Evolutionary conservation across 2,888 invertebrate genomes (phyloP).

Genomic region (Polymixis lichenea): DNA sequence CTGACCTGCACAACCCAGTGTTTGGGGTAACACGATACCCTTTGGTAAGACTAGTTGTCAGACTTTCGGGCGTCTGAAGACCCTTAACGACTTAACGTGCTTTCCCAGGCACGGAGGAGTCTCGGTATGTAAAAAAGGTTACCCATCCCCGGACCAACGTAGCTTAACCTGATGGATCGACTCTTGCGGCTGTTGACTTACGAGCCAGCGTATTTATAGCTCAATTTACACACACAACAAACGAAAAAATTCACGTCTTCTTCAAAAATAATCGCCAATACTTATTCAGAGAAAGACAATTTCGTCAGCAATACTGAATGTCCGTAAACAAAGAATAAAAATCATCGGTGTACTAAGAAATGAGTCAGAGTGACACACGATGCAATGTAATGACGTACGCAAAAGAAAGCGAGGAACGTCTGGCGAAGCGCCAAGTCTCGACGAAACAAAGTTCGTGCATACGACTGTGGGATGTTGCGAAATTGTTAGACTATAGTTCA

Average conservation of each 20-base stretch:
- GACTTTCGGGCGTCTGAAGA: too few relatives aligned
- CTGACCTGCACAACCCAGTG: too few relatives aligned
- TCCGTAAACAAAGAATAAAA: constrained; percentile 45
- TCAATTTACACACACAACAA: too few relatives aligned
- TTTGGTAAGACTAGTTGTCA: too few relatives aligned
- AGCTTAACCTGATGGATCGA: too few relatives aligned
- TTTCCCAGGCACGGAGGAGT: too few relatives aligned
- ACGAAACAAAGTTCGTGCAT: constrained; percentile 13
- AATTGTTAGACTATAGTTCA: constrained; percentile 15
- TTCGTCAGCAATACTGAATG: constrained; percentile 6
- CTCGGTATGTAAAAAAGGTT: too few relatives aligned
- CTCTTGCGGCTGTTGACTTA: too few relatives aligned
- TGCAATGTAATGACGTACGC: constrained; percentile 15
- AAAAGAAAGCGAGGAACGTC: constrained; percentile 35
- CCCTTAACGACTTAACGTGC: too few relatives aligned
- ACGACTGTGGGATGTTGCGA: constrained; percentile 7
- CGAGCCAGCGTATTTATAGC: too few relatives aligned
- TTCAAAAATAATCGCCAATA: background rate
- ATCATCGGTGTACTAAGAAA: constrained; percentile 10
- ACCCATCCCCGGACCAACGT: too few relatives aligned
- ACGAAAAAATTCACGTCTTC: background rate
- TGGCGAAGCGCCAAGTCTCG: constrained; percentile 23
- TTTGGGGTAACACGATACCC: too few relatives aligned
- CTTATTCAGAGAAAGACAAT: constrained; percentile 6
- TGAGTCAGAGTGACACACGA: constrained; percentile 43